Evolutionary conservation across 2,797 vertebrate genomes (phyloP).

Genomic region (Momotus momota): DNA sequence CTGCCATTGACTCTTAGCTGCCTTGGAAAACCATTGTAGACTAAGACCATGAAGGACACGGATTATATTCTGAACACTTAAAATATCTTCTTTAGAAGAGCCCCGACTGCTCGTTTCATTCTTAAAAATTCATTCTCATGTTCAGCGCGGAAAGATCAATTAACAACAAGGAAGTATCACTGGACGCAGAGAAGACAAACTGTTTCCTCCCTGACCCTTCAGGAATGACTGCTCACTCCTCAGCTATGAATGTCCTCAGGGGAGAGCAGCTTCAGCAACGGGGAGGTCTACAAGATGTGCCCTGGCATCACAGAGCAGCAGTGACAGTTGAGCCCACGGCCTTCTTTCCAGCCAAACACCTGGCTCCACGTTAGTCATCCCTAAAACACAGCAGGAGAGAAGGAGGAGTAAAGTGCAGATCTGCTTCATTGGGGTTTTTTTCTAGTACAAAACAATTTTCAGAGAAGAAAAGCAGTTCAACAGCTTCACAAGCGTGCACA

Average conservation of each 20-base stretch:
- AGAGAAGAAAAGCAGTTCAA: neutral
- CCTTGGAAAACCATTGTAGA: neutral
- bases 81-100: neutral
- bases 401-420: neutral
- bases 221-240: neutral
- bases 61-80: neutral
- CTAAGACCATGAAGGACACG: neutral
- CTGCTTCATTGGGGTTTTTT: neutral
- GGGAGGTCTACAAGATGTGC: neutral
- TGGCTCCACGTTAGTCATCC: neutral
- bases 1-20: neutral
- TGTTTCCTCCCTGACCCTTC: neutral
- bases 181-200: neutral
- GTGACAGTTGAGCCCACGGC: neutral
- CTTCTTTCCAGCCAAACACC: neutral
- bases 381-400: neutral
- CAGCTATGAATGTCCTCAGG: neutral
- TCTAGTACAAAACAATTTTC: neutral
- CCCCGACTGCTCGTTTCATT: neutral
- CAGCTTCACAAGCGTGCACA: rapidly evolving
- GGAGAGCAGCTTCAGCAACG: neutral
- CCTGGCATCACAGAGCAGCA: neutral
- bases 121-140: neutral
- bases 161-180: constrained; percentile 5
- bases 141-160: neutral